Evolutionary conservation across 37 sponge, comb jelly and placozoan genomes (phyloP), one percentile per base, ranked within the genome.

Genomic region (Spongia lamella): DNA sequence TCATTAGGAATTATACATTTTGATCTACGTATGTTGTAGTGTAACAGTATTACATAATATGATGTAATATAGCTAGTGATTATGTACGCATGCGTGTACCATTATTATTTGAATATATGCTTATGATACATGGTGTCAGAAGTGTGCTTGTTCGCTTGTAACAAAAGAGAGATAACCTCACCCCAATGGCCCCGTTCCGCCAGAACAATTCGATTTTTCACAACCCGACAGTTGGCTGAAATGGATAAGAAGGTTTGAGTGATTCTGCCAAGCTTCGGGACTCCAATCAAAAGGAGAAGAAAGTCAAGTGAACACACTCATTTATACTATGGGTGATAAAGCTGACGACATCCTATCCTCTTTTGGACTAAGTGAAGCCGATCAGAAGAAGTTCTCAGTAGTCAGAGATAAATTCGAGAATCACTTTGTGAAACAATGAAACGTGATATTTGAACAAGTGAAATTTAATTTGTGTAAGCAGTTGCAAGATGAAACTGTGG

Each of bases 371-470:
- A 27, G 25, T 22, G 25, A 56, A 26, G 58, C 25, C 27, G 29
- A 65, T 37, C 29, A 21, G 29, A 65, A 65, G 67, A 65, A 65
- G 67, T 65, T 31, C 36, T 27, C 24, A 38, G 22, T 6, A 27
- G 67, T 65, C 67, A 22, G 39, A 37, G 29, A 33, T 37, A 33
- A 65, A 37, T 65, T 65, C 67, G 36, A 65, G 22, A 37, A 21
- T 33, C 6, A 65, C 29, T 65, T 65, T 37, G 67, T 37, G 36
- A 65, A 65, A 65, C 21, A 22, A 33, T 22, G 67, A 33, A 65
- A 65, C 29, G 67, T 65, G 36, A 65, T 65, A 33, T 65, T 6
- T 37, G 67, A 65, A 65, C 58, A 6, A 26, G 58, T 26, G 26
- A 56, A 56, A 26, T 64, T 64, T 34, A 64, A 64, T 27, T 6